Percentiles rank a stretch among this genome's conserved stretches.
Conservation (phyloP, 2,113 vertebrate genomes). For the Excalfactoria chinensis region DNA sequence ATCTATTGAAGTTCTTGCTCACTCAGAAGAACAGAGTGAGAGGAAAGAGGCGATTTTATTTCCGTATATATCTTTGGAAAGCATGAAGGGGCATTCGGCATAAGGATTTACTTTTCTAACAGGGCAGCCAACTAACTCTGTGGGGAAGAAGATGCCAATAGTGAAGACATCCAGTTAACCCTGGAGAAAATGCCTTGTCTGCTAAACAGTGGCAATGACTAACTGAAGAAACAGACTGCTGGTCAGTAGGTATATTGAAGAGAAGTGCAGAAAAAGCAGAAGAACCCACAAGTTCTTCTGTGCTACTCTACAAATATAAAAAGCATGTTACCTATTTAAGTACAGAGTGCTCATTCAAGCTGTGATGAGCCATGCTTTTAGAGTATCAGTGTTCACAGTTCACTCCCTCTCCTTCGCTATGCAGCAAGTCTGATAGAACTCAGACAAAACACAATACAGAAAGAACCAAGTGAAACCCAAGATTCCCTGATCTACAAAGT, state of each 20-base stretch:
- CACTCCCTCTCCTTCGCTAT: not conserved
- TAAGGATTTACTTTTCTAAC: constrained; percentile 9
- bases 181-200: not conserved
- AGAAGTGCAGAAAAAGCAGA: not conserved
- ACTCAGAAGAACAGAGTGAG: not conserved
- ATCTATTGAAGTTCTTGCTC: not conserved
- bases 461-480: not conserved
- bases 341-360: not conserved
- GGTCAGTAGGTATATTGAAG: not conserved
- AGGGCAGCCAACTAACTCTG: not conserved
- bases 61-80: constrained; percentile 25
- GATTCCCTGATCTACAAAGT: not conserved
- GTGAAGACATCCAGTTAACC: not conserved
- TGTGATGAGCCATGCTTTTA: not conserved
- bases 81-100: not conserved
- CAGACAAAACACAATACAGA: not conserved
- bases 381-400: not conserved
- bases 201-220: not conserved
- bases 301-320: not conserved
- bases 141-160: not conserved
- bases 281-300: not conserved
- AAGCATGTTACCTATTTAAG: not conserved
- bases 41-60: constrained; percentile 30
- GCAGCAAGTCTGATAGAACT: not conserved
- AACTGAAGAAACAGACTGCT: not conserved